A percentile compares a stretch with the other conserved stretches of the same genome.
These are phyloP conservation scores for Erythrocercus mccallii DNA, from an alignment of 2,113 vertebrate genomes.

Conservation along the genomic window DNA sequence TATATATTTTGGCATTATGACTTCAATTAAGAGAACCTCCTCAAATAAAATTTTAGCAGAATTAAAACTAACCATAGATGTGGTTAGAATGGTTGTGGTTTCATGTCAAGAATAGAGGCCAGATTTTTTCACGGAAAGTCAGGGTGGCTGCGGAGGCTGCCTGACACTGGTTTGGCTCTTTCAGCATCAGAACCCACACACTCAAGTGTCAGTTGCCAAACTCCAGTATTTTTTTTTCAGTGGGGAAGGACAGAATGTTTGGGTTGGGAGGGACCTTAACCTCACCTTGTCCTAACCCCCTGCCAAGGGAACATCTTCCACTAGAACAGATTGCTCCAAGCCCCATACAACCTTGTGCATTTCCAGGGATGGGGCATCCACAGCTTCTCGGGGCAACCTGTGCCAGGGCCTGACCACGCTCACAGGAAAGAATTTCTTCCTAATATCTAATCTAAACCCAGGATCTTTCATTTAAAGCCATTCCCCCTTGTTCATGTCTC, in stretches of 20 bases:
- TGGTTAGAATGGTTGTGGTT: background rate
- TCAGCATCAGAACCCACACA: accelerated
- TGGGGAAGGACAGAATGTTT: background rate
- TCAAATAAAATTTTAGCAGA: background rate
- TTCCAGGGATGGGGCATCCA: background rate
- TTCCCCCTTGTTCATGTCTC: background rate
- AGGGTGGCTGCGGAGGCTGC: background rate
- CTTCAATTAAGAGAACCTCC: background rate
- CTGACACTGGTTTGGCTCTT: background rate
- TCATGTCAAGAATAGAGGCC: background rate
- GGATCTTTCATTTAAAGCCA: background rate
- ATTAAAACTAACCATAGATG: background rate
- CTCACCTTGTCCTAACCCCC: background rate
- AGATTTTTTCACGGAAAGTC: background rate
- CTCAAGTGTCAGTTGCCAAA: background rate
- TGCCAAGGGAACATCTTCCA: accelerated
- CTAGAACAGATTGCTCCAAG: background rate
- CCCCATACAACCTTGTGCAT: background rate
- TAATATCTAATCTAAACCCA: background rate
- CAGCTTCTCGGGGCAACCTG: background rate
- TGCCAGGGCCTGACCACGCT: background rate
- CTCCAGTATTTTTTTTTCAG: background rate
- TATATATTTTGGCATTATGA: background rate
- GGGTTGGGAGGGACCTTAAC: background rate
- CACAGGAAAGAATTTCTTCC: background rate